These are phyloP conservation scores for Idris sp. DNA, from an alignment of 1,140 invertebrate species.

Conservation along the genomic window DNA sequence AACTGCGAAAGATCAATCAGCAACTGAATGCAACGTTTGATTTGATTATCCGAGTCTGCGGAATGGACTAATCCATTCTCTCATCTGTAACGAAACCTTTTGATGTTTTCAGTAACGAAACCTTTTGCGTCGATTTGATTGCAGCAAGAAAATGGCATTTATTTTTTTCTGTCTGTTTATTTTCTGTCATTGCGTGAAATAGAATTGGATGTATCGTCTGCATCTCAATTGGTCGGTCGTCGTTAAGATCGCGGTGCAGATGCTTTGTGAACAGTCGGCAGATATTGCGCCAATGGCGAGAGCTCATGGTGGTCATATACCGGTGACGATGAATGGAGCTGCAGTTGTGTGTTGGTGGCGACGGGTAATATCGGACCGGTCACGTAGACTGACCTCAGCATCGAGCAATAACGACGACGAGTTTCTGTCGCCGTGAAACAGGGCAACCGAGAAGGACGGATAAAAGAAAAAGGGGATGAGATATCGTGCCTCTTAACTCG, in stretches of 20 bases:
- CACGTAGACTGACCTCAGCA: slow-evolving; percentile 77
- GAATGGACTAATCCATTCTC: slow-evolving; percentile 5
- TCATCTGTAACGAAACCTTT: slow-evolving; percentile 2
- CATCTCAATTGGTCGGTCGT: slow-evolving; percentile 54
- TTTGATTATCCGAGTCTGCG: slow-evolving; percentile 2
- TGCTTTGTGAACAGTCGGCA: slow-evolving; percentile 44
- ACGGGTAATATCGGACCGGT: slow-evolving; percentile 74
- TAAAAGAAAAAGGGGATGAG: neutral
- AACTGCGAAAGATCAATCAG: slow-evolving; percentile 1
- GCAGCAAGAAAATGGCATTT: too few relatives aligned
- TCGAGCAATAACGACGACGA: slow-evolving; percentile 73
- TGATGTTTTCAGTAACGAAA: neutral
- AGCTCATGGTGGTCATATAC: slow-evolving; percentile 66
- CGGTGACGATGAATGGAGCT: slow-evolving; percentile 52
- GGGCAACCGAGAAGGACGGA: neutral
- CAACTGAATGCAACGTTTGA: neutral
- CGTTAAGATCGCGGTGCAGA: slow-evolving; percentile 39
- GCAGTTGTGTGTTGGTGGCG: slow-evolving; percentile 64
- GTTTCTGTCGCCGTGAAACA: slow-evolving; percentile 27
- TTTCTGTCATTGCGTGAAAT: slow-evolving; percentile 27
- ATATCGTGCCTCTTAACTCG: slow-evolving; percentile 11
- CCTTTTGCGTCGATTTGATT: slow-evolving; percentile 29
- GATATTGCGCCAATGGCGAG: slow-evolving; percentile 72
- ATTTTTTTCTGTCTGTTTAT: too few relatives aligned
- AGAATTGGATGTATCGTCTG: slow-evolving; percentile 39